Base-by-base conservation (phyloP, 1,140 invertebrate species). In the Goniozus legneri region DNA sequence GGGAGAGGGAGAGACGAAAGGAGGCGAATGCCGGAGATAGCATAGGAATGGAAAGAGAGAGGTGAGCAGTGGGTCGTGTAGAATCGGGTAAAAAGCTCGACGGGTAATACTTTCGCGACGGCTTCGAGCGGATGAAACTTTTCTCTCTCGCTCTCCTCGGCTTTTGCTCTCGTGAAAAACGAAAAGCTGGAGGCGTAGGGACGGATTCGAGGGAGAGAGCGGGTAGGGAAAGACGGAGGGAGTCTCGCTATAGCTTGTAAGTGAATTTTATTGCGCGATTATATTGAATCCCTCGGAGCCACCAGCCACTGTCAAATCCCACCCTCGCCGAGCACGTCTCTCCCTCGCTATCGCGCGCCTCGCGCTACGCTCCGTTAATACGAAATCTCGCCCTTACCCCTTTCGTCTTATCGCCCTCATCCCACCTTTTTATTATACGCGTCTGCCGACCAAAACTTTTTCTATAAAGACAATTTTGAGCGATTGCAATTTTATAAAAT, bases 261-360 rank as follows among this genome's bases (percentile, higher is more conserved):
- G 67, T 70, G 63, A 70, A 70, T 70, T 71, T 71, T 71, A 70
- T 70, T 71, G 67, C 67, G 54, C 69, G 67, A 69, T 71, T 69
- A 71, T 69, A 68, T 69, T 69, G 66, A 59, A 67, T 71, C 67
- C 63, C 67, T 65, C 53, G 54, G 58, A 60, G 58, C 52, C 59
- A 58, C 52, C 46, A 50, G 57, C 50, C 44, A 44, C 52, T 46
- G 52, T 57, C 61, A 45, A 56, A 47, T 42, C 54, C 27, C 59
- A 37, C 46, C 47, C 50, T 56, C 47, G 10, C 16, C n/a, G 21
- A 39, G n/a, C 24, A 27, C 24, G 24, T 10, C 24, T 10, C 10
- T 27, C 35, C 40, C 44, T 43, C 30, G 18, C 15, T 14, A 14
- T 41, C n/a, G n/a, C n/a, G n/a, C n/a, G n/a, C n/a, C n/a, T 14